A percentile compares a stretch with the other conserved stretches of the same genome.
These are phyloP conservation scores for Linnaemya vulpina DNA, from an alignment of 2,888 invertebrate species.

Conservation along the genomic window DNA sequence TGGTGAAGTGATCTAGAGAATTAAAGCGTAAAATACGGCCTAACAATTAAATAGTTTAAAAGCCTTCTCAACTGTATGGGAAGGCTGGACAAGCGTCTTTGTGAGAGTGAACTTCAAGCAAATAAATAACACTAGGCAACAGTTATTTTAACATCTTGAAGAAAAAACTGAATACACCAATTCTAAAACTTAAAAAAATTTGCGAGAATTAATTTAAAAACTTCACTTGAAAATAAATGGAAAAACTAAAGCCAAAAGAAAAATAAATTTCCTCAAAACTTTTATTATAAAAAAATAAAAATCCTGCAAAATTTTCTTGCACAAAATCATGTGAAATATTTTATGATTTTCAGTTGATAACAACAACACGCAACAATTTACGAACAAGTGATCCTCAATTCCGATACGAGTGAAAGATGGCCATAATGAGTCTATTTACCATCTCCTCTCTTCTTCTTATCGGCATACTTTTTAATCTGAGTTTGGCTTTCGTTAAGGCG, in stretches of 20 bases:
- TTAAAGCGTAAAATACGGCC: too few relatives aligned
- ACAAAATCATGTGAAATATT: conserved; percentile 37
- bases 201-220: too few relatives aligned
- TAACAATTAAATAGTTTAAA: too few relatives aligned
- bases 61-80: too few relatives aligned
- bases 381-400: conserved; percentile 54
- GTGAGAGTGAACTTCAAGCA: too few relatives aligned
- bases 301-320: conserved; percentile 13
- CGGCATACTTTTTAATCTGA: conserved; percentile 50
- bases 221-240: not conserved
- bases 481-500: conserved; percentile 74
- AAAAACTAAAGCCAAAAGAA: not conserved
- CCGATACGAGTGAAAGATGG: conserved; percentile 61
- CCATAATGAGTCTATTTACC: conserved; percentile 69
- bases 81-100: too few relatives aligned
- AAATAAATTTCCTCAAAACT: too few relatives aligned
- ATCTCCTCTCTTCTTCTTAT: conserved; percentile 39
- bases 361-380: conserved; percentile 18
- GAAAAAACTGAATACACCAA: too few relatives aligned
- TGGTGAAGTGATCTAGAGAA: too few relatives aligned
- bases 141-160: too few relatives aligned
- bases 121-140: too few relatives aligned
- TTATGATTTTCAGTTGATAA: not conserved
- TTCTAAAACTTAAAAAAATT: too few relatives aligned
- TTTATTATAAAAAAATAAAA: conserved; percentile 5